Base-by-base conservation (phyloP, 1,140 invertebrate genomes). In the Notospermus geniculatus region DNA sequence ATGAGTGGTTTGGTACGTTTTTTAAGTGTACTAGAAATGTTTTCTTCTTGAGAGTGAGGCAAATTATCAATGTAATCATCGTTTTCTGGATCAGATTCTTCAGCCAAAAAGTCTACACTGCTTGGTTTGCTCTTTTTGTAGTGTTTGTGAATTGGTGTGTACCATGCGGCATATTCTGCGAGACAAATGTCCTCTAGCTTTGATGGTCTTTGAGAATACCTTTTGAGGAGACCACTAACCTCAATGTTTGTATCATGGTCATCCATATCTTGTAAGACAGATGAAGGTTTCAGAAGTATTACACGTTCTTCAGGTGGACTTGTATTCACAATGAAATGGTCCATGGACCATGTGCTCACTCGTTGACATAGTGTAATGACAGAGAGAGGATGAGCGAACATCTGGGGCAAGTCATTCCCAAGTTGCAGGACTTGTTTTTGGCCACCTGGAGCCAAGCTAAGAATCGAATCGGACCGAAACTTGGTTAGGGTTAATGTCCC, bases 271-370 rank as follows among this genome's bases (percentile, higher is more conserved):
- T 57, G 7, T 17, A 57, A 19, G 7, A 39, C 39, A 15, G 25
- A 13, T 57, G 2, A 2, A n/a, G 65, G 59, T 55, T 68, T 67
- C 9, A 70, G 27, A 53, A 67, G 56, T n/a, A 52, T n/a, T n/a
- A 62, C 60, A 28, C 64, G 36, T 9, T 64, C 54, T 36, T 66
- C 62, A n/a, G 64, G 57, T 36, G 36, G 54, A 19, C 58, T 62
- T 32, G 68, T 68, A 43, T 70, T 66, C n/a, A 69, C 39, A 28
- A 69, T 66, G 0, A 59, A 32, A 36, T 66, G 54, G 39, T 58
- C 32, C 56, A 64, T 41, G 25, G 60, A 60, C 28, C 36, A 28
- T 50, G 52, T 63, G 45, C 67, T 55, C 27, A 71, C 30, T 22
- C 67, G 67, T 65, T n/a, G n/a, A n/a, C n/a, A n/a, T n/a, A n/a